Evolutionary conservation across 2,797 vertebrate species (phyloP).

Genomic region (Acipenser oxyrinchus): DNA sequence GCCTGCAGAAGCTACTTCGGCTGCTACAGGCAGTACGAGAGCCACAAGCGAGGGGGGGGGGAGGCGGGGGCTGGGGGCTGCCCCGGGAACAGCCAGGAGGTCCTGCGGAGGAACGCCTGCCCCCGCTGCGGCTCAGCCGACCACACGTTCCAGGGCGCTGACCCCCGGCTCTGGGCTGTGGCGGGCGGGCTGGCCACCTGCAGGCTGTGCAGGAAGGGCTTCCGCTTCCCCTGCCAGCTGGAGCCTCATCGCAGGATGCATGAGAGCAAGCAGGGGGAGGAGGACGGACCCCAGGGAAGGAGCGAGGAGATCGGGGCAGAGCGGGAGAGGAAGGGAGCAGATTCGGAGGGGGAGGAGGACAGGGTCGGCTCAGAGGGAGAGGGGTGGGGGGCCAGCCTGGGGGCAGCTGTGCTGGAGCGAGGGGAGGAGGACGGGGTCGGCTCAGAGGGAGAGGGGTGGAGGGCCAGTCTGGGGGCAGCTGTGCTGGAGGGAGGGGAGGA

Average conservation of each 20-base stretch:
- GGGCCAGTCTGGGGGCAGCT: no score
- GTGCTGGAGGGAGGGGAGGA: no score
- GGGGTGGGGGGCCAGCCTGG: no score
- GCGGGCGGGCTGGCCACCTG: no score
- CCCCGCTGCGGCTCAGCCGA: conserved; percentile 25
- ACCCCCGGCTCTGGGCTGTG: no score
- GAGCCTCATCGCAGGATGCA: conserved; percentile 30
- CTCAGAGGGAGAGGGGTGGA: no score
- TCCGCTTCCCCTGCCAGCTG: conserved; percentile 41
- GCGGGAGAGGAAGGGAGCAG: conserved; percentile 49
- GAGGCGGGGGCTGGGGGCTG: conserved; percentile 30
- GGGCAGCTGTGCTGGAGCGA: no score
- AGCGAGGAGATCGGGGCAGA: conserved; percentile 55
- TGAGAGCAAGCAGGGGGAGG: no score
- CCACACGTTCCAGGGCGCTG: conserved; percentile 18
- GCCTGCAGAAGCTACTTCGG: neutral
- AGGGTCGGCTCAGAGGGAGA: conserved; percentile 12
- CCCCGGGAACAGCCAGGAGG: conserved; percentile 45
- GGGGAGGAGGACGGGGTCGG: no score
- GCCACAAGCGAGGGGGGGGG: conserved; percentile 34
- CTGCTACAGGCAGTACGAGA: neutral
- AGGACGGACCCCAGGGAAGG: conserved; percentile 23
- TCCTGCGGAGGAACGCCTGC: conserved; percentile 19
- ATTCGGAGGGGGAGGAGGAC: conserved; percentile 11
- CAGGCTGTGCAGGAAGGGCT: no score